Base-by-base conservation (phyloP, 2,797 vertebrate genomes). In the Myripristis murdjan region DNA sequence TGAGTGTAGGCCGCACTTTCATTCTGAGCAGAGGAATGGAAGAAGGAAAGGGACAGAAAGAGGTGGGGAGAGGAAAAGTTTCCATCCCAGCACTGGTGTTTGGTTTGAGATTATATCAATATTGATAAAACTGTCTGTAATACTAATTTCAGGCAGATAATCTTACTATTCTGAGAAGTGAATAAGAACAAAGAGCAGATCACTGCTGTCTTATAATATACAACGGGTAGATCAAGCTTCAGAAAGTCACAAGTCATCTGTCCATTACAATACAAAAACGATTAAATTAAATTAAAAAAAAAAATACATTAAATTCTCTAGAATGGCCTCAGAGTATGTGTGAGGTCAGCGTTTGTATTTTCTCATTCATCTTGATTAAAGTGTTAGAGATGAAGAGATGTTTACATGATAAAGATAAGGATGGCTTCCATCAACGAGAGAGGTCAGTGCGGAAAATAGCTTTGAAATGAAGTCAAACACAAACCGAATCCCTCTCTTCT, bases 101-200 rank as follows among this genome's bases (percentile, higher is more conserved):
- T 91, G 83, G 81, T 81, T 85, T 88, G 70, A 73, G 77, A 81
- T 90, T 69, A 84, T 75, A 84, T 88, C 84, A 86, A 82, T 88
- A 87, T 87, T 88, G 87, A 90, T 84, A 82, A 88, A 89, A 86
- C 75, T 82, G 74, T 73, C 81, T 53, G 72, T 70, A 74, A 86
- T 52, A 56, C 55, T 82, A 66, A 82, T 86, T 88, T 82, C 56
- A 47, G 53, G 54, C 71, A 81, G 81, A 77, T 82, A 84, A 82
- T 53, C 78, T 69, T 53, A 80, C 73, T 72, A 59, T 79, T 85
- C 52, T 66, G 62, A 79, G 79, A 78, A 64, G 35, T 20, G 12
- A 74, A 73, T 68, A 51, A 22, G 5, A 28, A 64, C 70, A 64
- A 24, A 81, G 70, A 64, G 49, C 39, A 78, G 54, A 37, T 31